Evolutionary conservation across 2,113 vertebrate genomes (phyloP), one percentile per base, ranked within the genome.

Genomic region (Strix uralensis): DNA sequence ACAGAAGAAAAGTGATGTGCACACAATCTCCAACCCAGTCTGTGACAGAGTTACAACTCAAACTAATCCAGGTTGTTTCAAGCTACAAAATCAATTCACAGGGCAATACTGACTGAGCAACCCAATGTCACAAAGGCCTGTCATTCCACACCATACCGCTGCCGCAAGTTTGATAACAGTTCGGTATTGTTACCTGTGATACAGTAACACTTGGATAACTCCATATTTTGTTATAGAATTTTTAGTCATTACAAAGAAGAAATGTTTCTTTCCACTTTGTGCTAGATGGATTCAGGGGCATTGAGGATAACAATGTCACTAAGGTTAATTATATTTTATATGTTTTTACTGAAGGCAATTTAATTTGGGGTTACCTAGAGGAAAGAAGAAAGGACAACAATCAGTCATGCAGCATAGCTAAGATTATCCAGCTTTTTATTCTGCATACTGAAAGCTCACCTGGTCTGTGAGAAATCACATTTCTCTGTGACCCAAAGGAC

Each of bases 291-390:
- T 71, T 78, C 86, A 90, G 21, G 58, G 36, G 78, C 38, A 32
- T 7, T 42, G 63, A 88, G 59, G 40, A 75, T 79, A 81, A 58
- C 47, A 49, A 25, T 36, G 44, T 71, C 52, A 63, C 25, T 92
- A 72, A 86, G 49, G 65, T 81, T 91, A 94, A 91, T 93, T 95
- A 44, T 86, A 59, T 90, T 97, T 81, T 51, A 46, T 70, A 52
- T 61, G 27, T 38, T 94, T 93, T 90, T 71, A 87, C 62, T 91
- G 54, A 91, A 90, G 25, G 34, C 54, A 88, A 93, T 93, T 94
- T 92, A 88, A 91, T 96, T 84, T 91, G 30, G 11, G 5, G 29
- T 83, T 93, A 75, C 54, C 84, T 81, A 74, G 73, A 75, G 72
- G 34, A 83, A 90, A 88, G 27, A 88, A 91, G 17, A 67, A 96